These are phyloP conservation scores for Panthera uncia DNA, from an alignment of 2,113 vertebrate species.

Conservation along the genomic window DNA sequence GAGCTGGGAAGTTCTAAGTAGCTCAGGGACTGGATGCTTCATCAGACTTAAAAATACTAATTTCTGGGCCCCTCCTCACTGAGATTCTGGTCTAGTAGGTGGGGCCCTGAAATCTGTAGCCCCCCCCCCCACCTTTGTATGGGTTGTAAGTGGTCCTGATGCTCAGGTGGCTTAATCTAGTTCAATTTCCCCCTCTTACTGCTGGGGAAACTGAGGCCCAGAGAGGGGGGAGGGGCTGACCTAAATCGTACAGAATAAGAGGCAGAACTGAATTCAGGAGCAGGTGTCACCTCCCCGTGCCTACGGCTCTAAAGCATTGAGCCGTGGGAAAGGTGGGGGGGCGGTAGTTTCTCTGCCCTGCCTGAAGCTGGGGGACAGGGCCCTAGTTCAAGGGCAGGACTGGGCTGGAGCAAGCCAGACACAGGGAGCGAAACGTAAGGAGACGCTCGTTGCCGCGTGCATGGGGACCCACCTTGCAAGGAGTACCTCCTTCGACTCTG, in stretches of 20 bases:
- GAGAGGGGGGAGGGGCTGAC: neutral
- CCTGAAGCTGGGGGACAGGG: neutral
- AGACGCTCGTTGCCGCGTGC: neutral
- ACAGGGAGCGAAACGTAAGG: no score
- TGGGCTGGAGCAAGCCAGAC: neutral
- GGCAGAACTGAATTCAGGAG: neutral
- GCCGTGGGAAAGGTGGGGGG: neutral
- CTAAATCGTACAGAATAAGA: neutral
- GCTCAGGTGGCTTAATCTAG: neutral
- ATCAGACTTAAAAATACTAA: neutral
- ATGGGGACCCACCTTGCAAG: accelerated
- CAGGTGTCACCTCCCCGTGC: neutral
- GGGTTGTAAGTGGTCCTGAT: neutral
- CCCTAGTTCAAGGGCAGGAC: neutral
- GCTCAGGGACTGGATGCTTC: neutral
- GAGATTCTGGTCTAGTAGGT: neutral
- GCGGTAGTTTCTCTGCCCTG: neutral
- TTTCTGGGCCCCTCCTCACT: neutral
- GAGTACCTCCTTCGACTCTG: neutral
- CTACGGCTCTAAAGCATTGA: no score
- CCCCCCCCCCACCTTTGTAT: no score
- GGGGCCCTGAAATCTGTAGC: neutral
- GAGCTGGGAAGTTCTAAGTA: neutral
- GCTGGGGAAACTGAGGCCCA: neutral
- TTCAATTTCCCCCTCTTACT: neutral